Conservation (phyloP, 2,888 invertebrate species). For the Neoscelio sp. region DNA sequence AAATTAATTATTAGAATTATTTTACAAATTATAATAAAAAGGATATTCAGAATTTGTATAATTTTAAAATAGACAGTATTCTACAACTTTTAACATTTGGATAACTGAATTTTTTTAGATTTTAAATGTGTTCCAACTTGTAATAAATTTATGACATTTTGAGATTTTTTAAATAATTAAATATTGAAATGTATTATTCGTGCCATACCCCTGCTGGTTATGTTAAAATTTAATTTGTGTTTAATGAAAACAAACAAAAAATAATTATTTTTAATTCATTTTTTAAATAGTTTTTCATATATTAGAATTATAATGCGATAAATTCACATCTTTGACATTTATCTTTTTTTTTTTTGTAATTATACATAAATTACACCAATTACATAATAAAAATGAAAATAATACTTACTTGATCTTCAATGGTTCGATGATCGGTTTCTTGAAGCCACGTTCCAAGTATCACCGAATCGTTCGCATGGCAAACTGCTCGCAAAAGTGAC, state of each 20-base stretch:
- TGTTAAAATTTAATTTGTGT: not conserved
- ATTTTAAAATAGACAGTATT: too few relatives aligned
- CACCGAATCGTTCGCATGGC: slow-evolving; percentile 95
- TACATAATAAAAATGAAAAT: not conserved
- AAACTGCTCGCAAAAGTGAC: slow-evolving; percentile 91
- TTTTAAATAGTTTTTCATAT: not conserved
- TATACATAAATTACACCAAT: too few relatives aligned
- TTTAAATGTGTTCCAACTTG: too few relatives aligned
- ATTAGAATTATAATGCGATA: too few relatives aligned
- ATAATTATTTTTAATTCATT: not conserved
- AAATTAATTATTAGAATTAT: not conserved
- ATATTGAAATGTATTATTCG: not conserved
- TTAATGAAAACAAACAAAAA: not conserved
- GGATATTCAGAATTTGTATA: too few relatives aligned
- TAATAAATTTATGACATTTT: too few relatives aligned
- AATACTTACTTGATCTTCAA: slow-evolving; percentile 96
- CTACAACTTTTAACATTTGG: too few relatives aligned
- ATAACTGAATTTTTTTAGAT: too few relatives aligned
- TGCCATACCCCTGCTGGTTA: not conserved
- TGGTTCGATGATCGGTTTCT: slow-evolving; percentile 97
- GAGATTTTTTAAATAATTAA: too few relatives aligned
- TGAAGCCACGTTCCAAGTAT: slow-evolving; percentile 97
- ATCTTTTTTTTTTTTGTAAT: too few relatives aligned
- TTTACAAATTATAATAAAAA: too few relatives aligned
- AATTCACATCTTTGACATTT: too few relatives aligned